Evolutionary conservation across 2,888 invertebrate genomes (phyloP).

Genomic region (Drosophila robusta): DNA sequence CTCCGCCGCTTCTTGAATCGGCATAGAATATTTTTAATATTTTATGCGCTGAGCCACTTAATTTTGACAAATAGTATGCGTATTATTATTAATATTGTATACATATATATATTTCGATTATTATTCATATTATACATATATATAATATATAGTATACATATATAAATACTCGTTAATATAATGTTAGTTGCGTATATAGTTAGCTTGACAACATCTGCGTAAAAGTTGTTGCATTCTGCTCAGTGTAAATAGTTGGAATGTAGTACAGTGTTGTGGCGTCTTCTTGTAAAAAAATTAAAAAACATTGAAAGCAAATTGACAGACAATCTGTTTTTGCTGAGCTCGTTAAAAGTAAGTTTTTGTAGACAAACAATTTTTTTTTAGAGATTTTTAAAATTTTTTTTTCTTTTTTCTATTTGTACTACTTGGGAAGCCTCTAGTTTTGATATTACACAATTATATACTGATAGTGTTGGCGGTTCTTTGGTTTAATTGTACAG

Average conservation of each 20-base stretch:
- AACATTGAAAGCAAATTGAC: constrained; percentile 59
- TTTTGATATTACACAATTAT: constrained; percentile 65
- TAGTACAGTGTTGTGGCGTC: constrained; percentile 50
- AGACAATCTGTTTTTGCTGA: constrained; percentile 50
- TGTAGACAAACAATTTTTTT: constrained; percentile 12
- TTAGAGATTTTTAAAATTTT: constrained; percentile 6
- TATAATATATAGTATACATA: constrained; percentile 8
- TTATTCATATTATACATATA: constrained; percentile 15
- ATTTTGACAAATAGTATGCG: constrained; percentile 59
- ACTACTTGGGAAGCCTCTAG: constrained; percentile 78
- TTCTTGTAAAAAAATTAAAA: constrained; percentile 27
- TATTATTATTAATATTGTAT: constrained; percentile 39
- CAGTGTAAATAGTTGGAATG: constrained; percentile 50
- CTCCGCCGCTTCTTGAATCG: constrained; percentile 30
- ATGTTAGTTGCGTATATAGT: constrained; percentile 31
- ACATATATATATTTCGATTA: constrained; percentile 38
- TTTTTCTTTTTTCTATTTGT: constrained; percentile 49
- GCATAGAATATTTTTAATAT: constrained; percentile 77
- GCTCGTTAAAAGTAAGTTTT: constrained; percentile 59
- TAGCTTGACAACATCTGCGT: constrained; percentile 42
- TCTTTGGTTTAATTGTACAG: constrained; percentile 51
- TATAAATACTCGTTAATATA: constrained; percentile 29
- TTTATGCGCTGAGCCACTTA: constrained; percentile 82
- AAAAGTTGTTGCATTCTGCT: constrained; percentile 41
- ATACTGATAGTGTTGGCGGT: constrained; percentile 68